These are phyloP conservation scores for Mastigias papua DNA, from an alignment of 30 jellyfish, hydroid and myxozoan species.

Conservation along the genomic window DNA sequence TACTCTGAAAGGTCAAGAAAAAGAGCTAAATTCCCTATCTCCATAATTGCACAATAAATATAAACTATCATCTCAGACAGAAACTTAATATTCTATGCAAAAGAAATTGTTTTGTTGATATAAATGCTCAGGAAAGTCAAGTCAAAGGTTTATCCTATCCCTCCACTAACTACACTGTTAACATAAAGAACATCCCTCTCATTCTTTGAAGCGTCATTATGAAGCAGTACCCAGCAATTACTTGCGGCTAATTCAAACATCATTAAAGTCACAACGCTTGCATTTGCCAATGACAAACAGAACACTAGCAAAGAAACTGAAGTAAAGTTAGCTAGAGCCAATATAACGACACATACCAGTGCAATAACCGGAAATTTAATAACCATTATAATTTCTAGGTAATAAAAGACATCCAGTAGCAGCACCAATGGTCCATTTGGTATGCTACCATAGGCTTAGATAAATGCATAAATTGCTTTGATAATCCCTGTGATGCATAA, in stretches of 20 bases:
- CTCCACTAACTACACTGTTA: neutral
- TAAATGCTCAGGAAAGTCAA: neutral
- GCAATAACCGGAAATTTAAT: neutral
- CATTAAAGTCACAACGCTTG: neutral
- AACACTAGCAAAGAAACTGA: neutral
- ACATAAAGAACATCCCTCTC: neutral
- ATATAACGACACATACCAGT: neutral
- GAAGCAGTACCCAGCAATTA: neutral
- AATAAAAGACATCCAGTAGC: neutral
- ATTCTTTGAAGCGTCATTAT: neutral
- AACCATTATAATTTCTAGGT: neutral
- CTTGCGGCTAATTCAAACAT: neutral
- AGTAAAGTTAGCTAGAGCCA: neutral
- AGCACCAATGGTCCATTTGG: neutral
- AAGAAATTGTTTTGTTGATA: too few species aligned
- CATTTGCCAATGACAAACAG: neutral
- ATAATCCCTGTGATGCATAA: constrained; percentile 1
- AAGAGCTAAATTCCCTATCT: neutral
- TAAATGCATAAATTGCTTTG: neutral
- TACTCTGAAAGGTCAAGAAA: neutral
- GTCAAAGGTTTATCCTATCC: neutral
- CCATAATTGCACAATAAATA: neutral
- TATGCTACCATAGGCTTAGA: neutral
- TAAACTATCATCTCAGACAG: neutral
- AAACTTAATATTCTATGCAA: too few species aligned